Percentiles rank a stretch among this genome's conserved stretches.
phyloP scores from a whole-genome alignment of 2,888 invertebrate genomes.

The Drosophila kanekoi region DNA sequence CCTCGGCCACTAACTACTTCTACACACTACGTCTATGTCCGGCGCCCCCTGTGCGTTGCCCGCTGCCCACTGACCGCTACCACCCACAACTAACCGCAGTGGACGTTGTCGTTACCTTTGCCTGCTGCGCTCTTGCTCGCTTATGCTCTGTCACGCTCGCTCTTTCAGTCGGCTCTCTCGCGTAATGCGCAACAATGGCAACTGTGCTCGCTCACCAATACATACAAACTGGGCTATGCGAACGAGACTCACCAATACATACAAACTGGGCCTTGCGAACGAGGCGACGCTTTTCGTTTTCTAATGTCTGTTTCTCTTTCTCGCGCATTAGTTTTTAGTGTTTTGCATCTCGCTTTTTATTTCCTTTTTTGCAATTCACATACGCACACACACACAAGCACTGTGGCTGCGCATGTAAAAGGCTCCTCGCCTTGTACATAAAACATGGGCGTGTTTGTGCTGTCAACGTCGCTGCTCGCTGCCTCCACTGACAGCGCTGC shows the following conservation, averaged over 20 bases:
- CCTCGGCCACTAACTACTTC: conserved; percentile 35
- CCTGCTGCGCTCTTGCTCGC: conserved; percentile 38
- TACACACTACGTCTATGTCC: conserved; percentile 57
- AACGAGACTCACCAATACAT: conserved; percentile 63
- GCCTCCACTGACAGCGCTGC: conserved; percentile 57
- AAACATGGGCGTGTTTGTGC: conserved; percentile 79
- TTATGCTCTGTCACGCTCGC: conserved; percentile 38
- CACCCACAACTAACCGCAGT: conserved; percentile 19
- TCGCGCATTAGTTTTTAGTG: conserved; percentile 83
- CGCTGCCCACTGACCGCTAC: conserved; percentile 17
- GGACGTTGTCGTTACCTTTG: conserved; percentile 37
- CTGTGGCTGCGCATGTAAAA: conserved; percentile 72
- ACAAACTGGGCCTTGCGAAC: conserved; percentile 38
- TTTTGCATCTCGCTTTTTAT: conserved; percentile 83
- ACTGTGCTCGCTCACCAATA: conserved; percentile 63
- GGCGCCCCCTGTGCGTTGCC: not conserved
- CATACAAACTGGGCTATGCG: conserved; percentile 38
- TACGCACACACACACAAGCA: conserved; percentile 25
- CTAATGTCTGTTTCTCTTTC: conserved; percentile 84
- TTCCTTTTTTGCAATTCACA: conserved; percentile 65
- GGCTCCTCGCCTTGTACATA: conserved; percentile 71
- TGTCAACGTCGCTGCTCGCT: conserved; percentile 53
- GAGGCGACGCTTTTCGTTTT: conserved; percentile 74
- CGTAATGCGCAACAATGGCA: conserved; percentile 56
- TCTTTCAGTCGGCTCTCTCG: conserved; percentile 46